Conservation (phyloP, 1,140 invertebrate species). For the Drosophila punjabiensis region DNA sequence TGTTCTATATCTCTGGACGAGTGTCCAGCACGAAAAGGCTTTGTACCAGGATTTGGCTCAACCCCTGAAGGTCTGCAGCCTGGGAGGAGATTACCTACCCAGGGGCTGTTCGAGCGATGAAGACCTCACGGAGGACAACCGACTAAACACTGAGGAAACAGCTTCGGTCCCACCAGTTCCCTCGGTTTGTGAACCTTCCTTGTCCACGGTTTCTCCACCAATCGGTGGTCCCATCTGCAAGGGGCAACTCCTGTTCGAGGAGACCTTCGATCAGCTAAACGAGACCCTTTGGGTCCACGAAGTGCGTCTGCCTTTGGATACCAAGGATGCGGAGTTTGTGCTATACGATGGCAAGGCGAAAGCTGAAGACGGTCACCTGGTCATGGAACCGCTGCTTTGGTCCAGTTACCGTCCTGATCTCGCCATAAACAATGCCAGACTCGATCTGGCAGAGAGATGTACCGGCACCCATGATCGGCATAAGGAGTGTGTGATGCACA, state of each 20-base stretch:
- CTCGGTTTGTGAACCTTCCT: slow-evolving; percentile 2
- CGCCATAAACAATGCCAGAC: slow-evolving; percentile 38
- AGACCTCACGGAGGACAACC: not conserved
- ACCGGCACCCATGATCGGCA: slow-evolving; percentile 61
- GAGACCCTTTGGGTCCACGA: slow-evolving; percentile 66
- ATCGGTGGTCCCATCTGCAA: slow-evolving; percentile 44
- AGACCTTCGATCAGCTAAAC: slow-evolving; percentile 69
- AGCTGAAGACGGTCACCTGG: slow-evolving; percentile 39
- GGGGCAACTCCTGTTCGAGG: slow-evolving; percentile 71
- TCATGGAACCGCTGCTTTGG: slow-evolving; percentile 62
- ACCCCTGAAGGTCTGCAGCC: slow-evolving; percentile 44
- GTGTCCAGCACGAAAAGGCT: slow-evolving; percentile 65
- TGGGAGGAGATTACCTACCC: slow-evolving; percentile 47
- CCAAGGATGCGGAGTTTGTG: slow-evolving; percentile 68
- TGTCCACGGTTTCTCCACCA: not conserved
- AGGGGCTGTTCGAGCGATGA: slow-evolving; percentile 28
- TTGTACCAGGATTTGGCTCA: slow-evolving; percentile 54
- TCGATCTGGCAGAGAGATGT: slow-evolving; percentile 65
- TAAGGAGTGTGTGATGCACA: slow-evolving; percentile 53
- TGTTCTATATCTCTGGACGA: slow-evolving; percentile 69
- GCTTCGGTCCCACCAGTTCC: not conserved
- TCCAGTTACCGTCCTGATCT: slow-evolving; percentile 65
- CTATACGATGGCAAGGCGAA: slow-evolving; percentile 63
- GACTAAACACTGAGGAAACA: not conserved
- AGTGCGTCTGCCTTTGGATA: slow-evolving; percentile 64